Base-by-base conservation (phyloP, 1,140 invertebrate species). In the Hermetia illucens region DNA sequence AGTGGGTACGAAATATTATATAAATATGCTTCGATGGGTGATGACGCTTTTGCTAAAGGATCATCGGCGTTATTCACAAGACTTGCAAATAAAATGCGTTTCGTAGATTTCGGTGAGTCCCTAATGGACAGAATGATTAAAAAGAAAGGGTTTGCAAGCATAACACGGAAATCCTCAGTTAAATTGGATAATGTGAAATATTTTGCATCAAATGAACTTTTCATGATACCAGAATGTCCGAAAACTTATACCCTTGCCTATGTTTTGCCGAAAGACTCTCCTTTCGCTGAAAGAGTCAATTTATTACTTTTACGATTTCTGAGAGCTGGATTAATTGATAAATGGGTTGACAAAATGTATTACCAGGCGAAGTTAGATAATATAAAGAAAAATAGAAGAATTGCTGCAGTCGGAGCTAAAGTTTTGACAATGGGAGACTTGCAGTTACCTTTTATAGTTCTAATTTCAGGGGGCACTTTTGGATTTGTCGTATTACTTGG, bases 191-290 rank as follows among this genome's bases (percentile, higher is more conserved):
- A 56, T 36, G 48, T 51, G 12, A 45, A 48, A 1, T 57, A 52
- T 15, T 36, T 58, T 10, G 50, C 50, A 48, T 53, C 50, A 2
- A 48, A 59, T 13, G 48, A 48, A 40, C 36, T 62, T 12, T 56
- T 59, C 44, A 46, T 55, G 32, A 54, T 62, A 19, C 47, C 51
- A 12, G 52, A 62, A 29, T 62, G 56, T 20, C 58, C 58, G 1
- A 58, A 53, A 32, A 51, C 33, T 21, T 62, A 62, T 41, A 47
- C 50, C 35, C 52, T 62, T 31, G 53, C 50, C 5, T 62, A 50
- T 38, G 43, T 55, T 3, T 31, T 55, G 32, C 45, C 45, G 5
- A 45, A 46, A 9, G 41, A 55, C 0, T 59, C 54, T 9, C 49
- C 48, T 2, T 54, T 52, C 18, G 16, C 48, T 6, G 41, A 51